phyloP scores from a whole-genome alignment of 2,888 invertebrate species.

The Morpho deidamia region DNA sequence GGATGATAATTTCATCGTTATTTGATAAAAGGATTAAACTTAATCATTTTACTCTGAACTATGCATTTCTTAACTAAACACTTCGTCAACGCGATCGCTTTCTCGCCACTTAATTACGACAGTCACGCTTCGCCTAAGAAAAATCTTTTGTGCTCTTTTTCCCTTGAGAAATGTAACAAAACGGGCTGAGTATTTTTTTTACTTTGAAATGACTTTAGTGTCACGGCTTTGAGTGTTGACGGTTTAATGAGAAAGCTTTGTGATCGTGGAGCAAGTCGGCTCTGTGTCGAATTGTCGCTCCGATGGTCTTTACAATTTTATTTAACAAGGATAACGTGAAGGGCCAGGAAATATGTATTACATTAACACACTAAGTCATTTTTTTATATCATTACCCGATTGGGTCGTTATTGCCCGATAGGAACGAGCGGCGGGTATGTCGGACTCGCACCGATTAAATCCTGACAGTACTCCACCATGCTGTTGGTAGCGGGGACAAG shows the following conservation, averaged over 20 bases:
- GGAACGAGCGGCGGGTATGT: too few relatives aligned
- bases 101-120: slow-evolving; percentile 70
- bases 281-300: slow-evolving; percentile 70
- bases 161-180: slow-evolving; percentile 70
- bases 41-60: slow-evolving; percentile 7
- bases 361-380: neutral
- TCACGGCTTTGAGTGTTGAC: slow-evolving; percentile 66
- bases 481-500: too few relatives aligned
- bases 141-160: slow-evolving; percentile 72
- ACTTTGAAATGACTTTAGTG: slow-evolving; percentile 69
- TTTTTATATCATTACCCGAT: too few relatives aligned
- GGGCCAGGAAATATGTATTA: slow-evolving; percentile 20
- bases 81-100: slow-evolving; percentile 37
- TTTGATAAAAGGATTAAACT: neutral
- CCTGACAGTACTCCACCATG: too few relatives aligned
- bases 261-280: slow-evolving; percentile 60
- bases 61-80: slow-evolving; percentile 12
- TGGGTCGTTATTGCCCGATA: too few relatives aligned
- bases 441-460: too few relatives aligned
- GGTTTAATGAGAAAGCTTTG: slow-evolving; percentile 76
- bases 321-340: slow-evolving; percentile 53
- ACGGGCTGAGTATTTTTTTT: slow-evolving; percentile 61
- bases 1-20: neutral
- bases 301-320: slow-evolving; percentile 51
- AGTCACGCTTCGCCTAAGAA: slow-evolving; percentile 75